Evolutionary conservation across 1,140 invertebrate genomes (phyloP), one percentile per base, ranked within the genome.

Genomic region (Galleria mellonella): DNA sequence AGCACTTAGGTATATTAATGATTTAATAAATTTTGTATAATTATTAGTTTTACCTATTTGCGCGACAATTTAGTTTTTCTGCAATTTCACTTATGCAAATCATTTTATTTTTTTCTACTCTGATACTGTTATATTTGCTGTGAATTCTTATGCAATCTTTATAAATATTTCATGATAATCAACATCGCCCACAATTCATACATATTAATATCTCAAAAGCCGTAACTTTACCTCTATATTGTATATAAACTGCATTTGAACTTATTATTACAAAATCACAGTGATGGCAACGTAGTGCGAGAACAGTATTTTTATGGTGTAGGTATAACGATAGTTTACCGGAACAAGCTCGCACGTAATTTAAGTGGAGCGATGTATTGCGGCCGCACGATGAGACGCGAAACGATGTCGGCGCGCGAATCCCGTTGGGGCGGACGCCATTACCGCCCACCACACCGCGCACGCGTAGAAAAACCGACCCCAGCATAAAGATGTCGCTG

Each of bases 281-380:
- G 32, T 14, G 11, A 14, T 0, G 12, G 14, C 28, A 23, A 42
- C 30, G 27, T 47, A 35, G 50, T 55, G 55, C 47, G 47, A 44
- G 48, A 43, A 44, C 41, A 42, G 45, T 17, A 47, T 67, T 70
- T 65, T 67, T 63, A 49, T 51, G 55, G 42, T 61, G 58, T 55
- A 35, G 38, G 40, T 56, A 64, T 71, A 47, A 46, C 63, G 52
- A 68, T 72, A 62, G 62, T 72, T 74, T 74, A 72, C 70, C 73
- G 70, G 74, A 81, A 74, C 74, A 72, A 74, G 58, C 64, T 69
- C 62, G 69, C 70, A 74, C 66, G 67, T 79, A 77, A 68, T 75
- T 73, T 70, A 83, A 72, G 70, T 82, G 65, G 75, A 76, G 73
- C 79, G 65, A 79, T 77, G 69, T 73, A 81, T 82, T 71, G 72